Base-by-base conservation (phyloP, 2,888 invertebrate species). In the Idaea dimidiata region DNA sequence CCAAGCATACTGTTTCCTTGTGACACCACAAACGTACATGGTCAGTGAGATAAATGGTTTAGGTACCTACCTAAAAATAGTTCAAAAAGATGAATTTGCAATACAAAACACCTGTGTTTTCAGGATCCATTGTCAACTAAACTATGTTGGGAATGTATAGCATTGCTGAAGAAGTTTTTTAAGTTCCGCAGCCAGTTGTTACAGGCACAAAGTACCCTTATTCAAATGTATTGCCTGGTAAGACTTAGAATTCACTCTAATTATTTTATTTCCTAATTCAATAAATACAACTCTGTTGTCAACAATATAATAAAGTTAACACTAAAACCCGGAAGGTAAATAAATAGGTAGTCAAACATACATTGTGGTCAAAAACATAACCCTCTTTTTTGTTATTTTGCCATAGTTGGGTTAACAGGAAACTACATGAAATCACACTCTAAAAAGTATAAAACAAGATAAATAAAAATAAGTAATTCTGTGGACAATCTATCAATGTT, bases 71-170 rank as follows among this genome's bases (percentile, higher is more conserved):
- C n/a, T n/a, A 14, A 14, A 14, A 43, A 43, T 43, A 24, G 43
- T 43, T 43, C 32, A 43, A 43, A 43, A 5, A 8, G 10, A 43
- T 14, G 5, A 24, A 5, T 8, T 43, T 8, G 3, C 10, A 14
- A 8, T 43, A 32, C 6, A 14, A 43, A 43, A 43, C 43, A 14
- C 14, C 43, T 8, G 14, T 43, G 43, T 43, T 43, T 43, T 43
- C 43, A 43, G 43, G 14, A 43, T 43, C 43, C 43, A 43, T 3
- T 43, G 14, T 7, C 43, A 43, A 8, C 43, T 14, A 57, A 59
- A 59, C n/a, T 62, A 0, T 62, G 62, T 31, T 62, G 62, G 62
- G 62, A 62, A 57, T 62, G 62, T 24, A 14, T n/a, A 16, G 62
- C 57, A 17, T 59, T n/a, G 18, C 31, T 62, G 6, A 62, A 57